A percentile compares a stretch with the other conserved stretches of the same genome.
Conservation (phyloP, 1,140 invertebrate genomes). For the Bombus huntii region DNA sequence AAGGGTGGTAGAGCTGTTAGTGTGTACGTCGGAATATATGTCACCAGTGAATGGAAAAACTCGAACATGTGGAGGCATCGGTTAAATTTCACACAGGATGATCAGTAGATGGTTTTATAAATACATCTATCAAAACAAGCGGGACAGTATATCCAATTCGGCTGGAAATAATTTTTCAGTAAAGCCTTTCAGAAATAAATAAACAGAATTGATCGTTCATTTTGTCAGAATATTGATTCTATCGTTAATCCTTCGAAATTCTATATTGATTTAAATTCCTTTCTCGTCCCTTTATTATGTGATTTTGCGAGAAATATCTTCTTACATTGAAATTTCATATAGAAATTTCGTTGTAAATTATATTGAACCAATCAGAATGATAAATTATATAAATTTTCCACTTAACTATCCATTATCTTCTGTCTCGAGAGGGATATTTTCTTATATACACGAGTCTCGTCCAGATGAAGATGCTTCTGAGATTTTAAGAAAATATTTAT, state of each 20-base stretch:
- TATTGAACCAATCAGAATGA: background rate
- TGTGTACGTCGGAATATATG: background rate
- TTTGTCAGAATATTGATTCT: background rate
- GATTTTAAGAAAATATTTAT: background rate
- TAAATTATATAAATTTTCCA: background rate
- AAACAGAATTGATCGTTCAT: background rate
- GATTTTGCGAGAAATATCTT: background rate
- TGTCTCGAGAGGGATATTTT: too few relatives aligned
- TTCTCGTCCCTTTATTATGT: background rate
- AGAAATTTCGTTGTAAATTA: background rate
- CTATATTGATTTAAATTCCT: background rate
- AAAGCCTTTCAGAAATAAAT: background rate
- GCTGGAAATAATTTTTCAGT: background rate
- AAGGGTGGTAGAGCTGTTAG: too few relatives aligned
- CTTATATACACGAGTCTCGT: background rate
- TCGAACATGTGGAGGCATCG: background rate
- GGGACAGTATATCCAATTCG: background rate
- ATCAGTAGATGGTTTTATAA: slow-evolving; percentile 14
- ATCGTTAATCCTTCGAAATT: background rate
- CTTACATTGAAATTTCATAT: background rate
- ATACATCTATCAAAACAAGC: background rate
- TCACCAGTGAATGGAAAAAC: background rate
- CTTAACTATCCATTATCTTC: background rate
- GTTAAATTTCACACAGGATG: slow-evolving; percentile 13
- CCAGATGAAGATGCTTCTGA: background rate